Percentiles rank a stretch among this genome's conserved stretches.
Conservation (phyloP, 2,888 invertebrate genomes). For the Drosophila meridionalis region DNA sequence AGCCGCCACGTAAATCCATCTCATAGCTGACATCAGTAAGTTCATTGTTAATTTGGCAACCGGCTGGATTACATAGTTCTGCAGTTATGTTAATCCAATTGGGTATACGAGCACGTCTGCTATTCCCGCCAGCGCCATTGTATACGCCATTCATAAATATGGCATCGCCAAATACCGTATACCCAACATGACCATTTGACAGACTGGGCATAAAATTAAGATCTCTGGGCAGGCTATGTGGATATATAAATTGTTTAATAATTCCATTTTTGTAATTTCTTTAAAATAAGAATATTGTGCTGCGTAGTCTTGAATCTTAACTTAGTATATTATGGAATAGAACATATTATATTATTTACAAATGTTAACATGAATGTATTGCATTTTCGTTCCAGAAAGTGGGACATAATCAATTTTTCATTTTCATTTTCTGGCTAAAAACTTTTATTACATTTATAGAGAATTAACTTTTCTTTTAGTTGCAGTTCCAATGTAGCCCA, state of each 20-base stretch:
- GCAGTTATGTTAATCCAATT: slow-evolving; percentile 86
- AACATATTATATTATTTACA: neutral
- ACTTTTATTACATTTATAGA: too few relatives aligned
- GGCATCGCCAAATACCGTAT: slow-evolving; percentile 87
- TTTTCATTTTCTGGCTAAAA: too few relatives aligned
- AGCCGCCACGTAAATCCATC: slow-evolving; percentile 64
- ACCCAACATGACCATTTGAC: slow-evolving; percentile 87
- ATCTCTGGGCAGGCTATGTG: slow-evolving; percentile 86
- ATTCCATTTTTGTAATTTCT: neutral
- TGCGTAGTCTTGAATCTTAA: neutral
- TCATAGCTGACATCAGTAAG: slow-evolving; percentile 49
- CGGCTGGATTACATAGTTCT: slow-evolving; percentile 55
- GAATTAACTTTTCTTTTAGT: too few relatives aligned
- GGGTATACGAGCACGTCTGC: slow-evolving; percentile 87
- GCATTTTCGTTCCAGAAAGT: too few relatives aligned
- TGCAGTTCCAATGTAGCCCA: too few relatives aligned
- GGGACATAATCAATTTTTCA: too few relatives aligned
- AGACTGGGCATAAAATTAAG: slow-evolving; percentile 87
- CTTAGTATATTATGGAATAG: neutral
- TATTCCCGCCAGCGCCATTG: slow-evolving; percentile 86
- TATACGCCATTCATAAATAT: slow-evolving; percentile 88
- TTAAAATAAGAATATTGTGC: neutral
- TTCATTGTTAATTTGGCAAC: slow-evolving; percentile 47
- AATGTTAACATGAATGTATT: too few relatives aligned
- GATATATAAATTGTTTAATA: neutral